Percentiles rank a stretch among this genome's conserved stretches.
These are phyloP conservation scores for Pteromalus puparum DNA, from an alignment of 1,140 invertebrate genomes.

Conservation along the genomic window DNA sequence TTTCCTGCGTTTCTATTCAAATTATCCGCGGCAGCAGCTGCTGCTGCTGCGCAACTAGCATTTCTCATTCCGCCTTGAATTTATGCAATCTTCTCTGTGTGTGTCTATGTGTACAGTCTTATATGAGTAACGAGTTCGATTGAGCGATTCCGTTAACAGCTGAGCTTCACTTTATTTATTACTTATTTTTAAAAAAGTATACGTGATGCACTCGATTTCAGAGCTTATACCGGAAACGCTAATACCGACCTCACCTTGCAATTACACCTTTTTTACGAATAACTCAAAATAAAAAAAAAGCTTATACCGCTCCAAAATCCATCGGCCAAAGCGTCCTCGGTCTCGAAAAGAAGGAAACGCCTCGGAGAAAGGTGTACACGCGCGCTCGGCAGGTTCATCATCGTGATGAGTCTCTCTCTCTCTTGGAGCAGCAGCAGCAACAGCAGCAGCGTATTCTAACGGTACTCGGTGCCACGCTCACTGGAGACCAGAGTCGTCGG, in stretches of 20 bases:
- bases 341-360: neutral
- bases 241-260: too few relatives aligned
- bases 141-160: too few relatives aligned
- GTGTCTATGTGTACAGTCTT: too few relatives aligned
- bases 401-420: neutral
- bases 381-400: slow-evolving; percentile 54
- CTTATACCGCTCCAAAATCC: neutral
- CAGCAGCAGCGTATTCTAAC: slow-evolving; percentile 49
- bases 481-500: neutral
- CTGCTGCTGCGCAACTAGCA: neutral
- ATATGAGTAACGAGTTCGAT: neutral
- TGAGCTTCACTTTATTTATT: too few relatives aligned
- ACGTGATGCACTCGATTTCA: too few relatives aligned
- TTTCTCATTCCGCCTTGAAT: neutral
- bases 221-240: too few relatives aligned
- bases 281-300: too few relatives aligned
- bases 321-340: neutral
- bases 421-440: too few relatives aligned
- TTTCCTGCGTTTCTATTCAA: slow-evolving; percentile 42
- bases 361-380: slow-evolving; percentile 2
- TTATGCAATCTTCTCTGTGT: neutral
- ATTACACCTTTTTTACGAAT: too few relatives aligned
- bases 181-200: too few relatives aligned
- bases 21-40: neutral
- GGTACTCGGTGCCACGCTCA: slow-evolving; percentile 41